Conservation (phyloP, 2,888 invertebrate species). For the Papilio elwesi region DNA sequence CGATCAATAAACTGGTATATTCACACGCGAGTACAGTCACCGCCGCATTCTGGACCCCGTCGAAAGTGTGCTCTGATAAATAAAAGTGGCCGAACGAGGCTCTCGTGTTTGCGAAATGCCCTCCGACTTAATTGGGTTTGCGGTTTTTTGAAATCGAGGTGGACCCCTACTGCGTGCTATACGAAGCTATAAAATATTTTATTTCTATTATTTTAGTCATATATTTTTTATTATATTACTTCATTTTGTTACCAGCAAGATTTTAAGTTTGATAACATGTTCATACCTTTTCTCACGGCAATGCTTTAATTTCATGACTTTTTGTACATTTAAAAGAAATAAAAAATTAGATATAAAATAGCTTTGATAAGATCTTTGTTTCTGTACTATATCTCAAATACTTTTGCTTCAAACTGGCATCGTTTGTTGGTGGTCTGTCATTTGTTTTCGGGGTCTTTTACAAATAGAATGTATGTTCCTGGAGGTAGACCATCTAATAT, state of each 20-base stretch:
- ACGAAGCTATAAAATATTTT: constrained; percentile 21
- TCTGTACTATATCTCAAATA: too few species aligned
- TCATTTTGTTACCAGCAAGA: constrained; percentile 18
- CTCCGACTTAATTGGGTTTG: constrained; percentile 34
- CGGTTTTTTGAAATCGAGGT: constrained; percentile 28
- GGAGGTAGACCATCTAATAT: too few species aligned
- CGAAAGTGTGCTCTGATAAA: constrained; percentile 57
- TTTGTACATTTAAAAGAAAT: constrained; percentile 4
- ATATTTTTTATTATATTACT: constrained; percentile 17
- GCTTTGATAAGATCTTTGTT: too few species aligned
- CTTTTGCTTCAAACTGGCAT: too few species aligned
- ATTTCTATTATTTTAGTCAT: constrained; percentile 19
- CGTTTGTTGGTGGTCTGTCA: too few species aligned
- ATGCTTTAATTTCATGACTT: background rate
- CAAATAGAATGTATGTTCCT: too few species aligned
- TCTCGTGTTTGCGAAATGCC: constrained; percentile 65
- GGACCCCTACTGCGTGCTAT: constrained; percentile 27
- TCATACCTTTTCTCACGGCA: background rate
- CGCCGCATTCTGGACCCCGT: constrained; percentile 47
- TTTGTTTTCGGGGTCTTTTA: too few species aligned
- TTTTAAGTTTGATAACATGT: background rate
- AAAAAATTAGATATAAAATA: constrained; percentile 3
- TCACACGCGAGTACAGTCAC: constrained; percentile 37
- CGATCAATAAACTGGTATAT: constrained; percentile 37
- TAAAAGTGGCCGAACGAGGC: constrained; percentile 65